A percentile compares a stretch with the other conserved stretches of the same genome.
Evolutionary conservation across 2,797 vertebrate genomes (phyloP).

Genomic region (Argya squamiceps): DNA sequence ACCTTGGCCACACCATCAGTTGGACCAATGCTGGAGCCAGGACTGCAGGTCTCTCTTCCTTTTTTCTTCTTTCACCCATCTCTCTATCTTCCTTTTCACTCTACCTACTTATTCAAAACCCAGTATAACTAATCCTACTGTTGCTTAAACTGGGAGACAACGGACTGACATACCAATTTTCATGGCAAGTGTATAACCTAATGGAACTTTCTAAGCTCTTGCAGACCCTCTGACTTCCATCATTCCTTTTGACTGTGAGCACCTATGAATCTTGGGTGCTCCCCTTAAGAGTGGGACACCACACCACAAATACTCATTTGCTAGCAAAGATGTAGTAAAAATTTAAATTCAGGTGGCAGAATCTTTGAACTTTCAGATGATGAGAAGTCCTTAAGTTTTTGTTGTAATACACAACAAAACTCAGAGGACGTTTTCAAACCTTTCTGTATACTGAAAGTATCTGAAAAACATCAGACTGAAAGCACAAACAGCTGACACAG

Average conservation of each 20-base stretch:
- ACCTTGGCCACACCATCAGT: neutral
- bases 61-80: neutral
- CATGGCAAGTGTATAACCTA: neutral
- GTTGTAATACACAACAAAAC: neutral
- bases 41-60: neutral
- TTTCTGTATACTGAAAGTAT: neutral
- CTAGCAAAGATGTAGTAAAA: neutral
- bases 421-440: neutral
- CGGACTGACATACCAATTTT: neutral
- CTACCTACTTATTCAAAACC: neutral
- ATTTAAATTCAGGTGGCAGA: neutral
- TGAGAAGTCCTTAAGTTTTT: neutral
- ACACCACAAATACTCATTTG: neutral
- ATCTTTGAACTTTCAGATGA: neutral
- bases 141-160: neutral
- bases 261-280: neutral
- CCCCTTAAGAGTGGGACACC: neutral
- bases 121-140: too few relatives aligned
- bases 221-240: neutral
- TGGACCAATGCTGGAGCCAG: neutral
- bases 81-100: neutral
- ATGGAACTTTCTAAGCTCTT: neutral
- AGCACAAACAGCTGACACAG: neutral
- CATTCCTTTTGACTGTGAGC: rapidly evolving
- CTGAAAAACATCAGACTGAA: neutral